Conservation (phyloP, 2,888 invertebrate genomes). For the Andrena camellia region DNA sequence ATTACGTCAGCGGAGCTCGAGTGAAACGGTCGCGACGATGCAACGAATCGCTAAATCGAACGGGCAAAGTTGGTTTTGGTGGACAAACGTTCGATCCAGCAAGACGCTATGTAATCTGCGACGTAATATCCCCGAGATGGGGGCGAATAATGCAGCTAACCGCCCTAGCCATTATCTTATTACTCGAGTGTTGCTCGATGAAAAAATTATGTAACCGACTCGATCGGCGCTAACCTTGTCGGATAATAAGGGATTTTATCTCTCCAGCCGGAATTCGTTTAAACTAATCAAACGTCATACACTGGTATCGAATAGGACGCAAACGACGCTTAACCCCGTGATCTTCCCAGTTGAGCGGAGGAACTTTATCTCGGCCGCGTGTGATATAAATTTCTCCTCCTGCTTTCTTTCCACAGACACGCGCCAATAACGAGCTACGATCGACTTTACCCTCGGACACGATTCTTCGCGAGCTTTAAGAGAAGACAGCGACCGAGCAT, state of each 20-base stretch:
- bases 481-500: background rate
- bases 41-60: background rate
- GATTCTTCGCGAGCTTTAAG: background rate
- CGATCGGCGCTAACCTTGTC: slow-evolving; percentile 15
- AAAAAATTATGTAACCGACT: slow-evolving; percentile 25
- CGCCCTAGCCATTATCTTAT: slow-evolving; percentile 15
- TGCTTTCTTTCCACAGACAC: background rate
- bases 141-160: slow-evolving; percentile 1
- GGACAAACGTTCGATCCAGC: background rate
- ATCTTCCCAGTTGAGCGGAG: slow-evolving; percentile 16
- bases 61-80: background rate
- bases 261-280: slow-evolving; percentile 34
- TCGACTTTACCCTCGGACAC: background rate
- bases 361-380: slow-evolving; percentile 5
- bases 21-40: background rate
- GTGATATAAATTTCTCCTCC: background rate
- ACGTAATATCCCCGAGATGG: slow-evolving; percentile 9
- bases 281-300: slow-evolving; percentile 29
- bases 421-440: too few species aligned
- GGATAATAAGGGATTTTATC: slow-evolving; percentile 16
- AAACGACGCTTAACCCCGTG: slow-evolving; percentile 20
- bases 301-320: slow-evolving; percentile 15
- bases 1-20: background rate
- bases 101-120: background rate
- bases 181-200: slow-evolving; percentile 3